Conservation (phyloP, 1,140 invertebrate genomes). For the Trichonephila clavipes region DNA sequence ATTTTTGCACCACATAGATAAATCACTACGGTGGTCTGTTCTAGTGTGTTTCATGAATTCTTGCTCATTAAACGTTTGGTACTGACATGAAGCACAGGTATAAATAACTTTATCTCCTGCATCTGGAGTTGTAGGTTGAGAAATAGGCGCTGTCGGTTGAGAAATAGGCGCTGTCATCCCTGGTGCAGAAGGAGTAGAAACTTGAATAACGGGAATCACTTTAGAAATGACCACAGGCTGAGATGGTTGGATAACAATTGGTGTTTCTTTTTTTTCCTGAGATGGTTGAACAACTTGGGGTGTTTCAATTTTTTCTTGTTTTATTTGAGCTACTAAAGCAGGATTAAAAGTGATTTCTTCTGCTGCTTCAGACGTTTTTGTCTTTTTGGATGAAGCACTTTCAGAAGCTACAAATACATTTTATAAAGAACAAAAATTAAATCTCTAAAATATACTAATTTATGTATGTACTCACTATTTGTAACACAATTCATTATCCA, state of each 20-base stretch:
- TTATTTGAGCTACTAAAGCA: neutral
- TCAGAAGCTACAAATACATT: slow-evolving; percentile 8
- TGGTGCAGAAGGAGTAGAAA: no score
- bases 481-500: no score
- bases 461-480: no score
- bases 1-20: slow-evolving; percentile 74
- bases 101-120: neutral
- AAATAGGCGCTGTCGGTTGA: neutral
- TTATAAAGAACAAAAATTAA: neutral
- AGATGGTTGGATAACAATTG: neutral
- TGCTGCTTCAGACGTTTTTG: neutral
- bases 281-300: neutral
- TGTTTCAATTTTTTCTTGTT: slow-evolving; percentile 40
- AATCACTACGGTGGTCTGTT: slow-evolving; percentile 64
- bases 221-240: neutral
- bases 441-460: no score
- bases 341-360: neutral
- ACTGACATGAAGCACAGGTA: slow-evolving; percentile 66
- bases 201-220: neutral
- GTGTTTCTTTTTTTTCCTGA: slow-evolving; percentile 31
- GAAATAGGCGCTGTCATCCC: neutral
- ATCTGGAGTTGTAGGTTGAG: neutral
- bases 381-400: neutral
- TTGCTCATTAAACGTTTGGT: slow-evolving; percentile 30
- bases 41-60: slow-evolving; percentile 75